These are phyloP conservation scores for Knipowitschia caucasica DNA, from an alignment of 2,797 vertebrate genomes.

Conservation along the genomic window DNA sequence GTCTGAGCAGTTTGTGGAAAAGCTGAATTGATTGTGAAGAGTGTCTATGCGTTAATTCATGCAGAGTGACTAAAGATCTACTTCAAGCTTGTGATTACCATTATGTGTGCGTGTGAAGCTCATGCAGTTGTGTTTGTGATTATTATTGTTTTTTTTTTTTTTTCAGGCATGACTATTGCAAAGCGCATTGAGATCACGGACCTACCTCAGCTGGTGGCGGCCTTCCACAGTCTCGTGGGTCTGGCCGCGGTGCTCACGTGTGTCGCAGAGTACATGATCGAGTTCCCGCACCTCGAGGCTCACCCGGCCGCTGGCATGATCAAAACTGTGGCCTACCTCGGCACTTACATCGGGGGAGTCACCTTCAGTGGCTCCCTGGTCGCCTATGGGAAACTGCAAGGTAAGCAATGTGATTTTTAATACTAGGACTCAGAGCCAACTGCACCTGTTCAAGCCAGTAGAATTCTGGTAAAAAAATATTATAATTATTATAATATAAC, in stretches of 20 bases:
- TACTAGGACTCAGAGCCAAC: background rate
- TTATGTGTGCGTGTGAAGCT: too few species aligned
- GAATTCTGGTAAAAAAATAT: too few species aligned
- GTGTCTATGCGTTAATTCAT: too few species aligned
- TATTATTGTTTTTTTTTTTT: background rate
- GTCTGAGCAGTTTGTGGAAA: too few species aligned
- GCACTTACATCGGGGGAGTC: conserved; percentile 76
- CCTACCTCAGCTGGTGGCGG: conserved; percentile 81
- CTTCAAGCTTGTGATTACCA: too few species aligned
- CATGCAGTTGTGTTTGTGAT: too few species aligned
- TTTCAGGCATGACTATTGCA: conserved; percentile 76
- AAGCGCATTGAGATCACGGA: conserved; percentile 84
- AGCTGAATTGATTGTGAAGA: too few species aligned
- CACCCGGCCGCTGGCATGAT: conserved; percentile 76
- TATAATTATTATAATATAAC: too few species aligned
- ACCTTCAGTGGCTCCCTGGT: conserved; percentile 80
- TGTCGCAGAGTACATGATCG: conserved; percentile 75
- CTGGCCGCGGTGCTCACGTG: conserved; percentile 78
- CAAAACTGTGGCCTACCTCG: conserved; percentile 75
- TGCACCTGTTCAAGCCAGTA: too few species aligned
- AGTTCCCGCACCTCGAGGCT: conserved; percentile 78
- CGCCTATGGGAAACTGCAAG: conserved; percentile 78
- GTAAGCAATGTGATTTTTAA: conserved; percentile 44
- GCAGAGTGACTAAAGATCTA: too few species aligned
- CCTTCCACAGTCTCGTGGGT: conserved; percentile 82